phyloP scores from a whole-genome alignment of 2,113 vertebrate genomes.

The Plecturocebus donacophilus region DNA sequence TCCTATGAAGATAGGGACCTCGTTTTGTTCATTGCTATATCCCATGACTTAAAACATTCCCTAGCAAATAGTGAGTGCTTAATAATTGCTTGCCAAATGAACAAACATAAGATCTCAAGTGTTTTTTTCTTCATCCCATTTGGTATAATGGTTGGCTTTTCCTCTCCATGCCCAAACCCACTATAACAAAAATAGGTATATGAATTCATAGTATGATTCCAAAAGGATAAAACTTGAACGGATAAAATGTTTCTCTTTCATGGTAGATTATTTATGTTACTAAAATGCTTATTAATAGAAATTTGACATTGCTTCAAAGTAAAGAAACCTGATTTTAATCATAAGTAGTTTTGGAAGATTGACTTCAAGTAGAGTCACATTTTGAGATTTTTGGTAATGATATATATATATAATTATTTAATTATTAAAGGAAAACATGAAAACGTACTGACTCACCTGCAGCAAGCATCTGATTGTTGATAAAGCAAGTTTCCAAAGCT shows the following conservation, averaged over 20 bases:
- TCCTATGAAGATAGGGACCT: not conserved
- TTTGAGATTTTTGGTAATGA: constrained; percentile 26
- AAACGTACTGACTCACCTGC: constrained; percentile 87
- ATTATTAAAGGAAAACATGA: not conserved
- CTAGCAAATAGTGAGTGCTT: not conserved
- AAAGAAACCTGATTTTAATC: not conserved
- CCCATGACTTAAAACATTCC: not conserved
- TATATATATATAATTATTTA: not conserved
- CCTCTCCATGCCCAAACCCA: not conserved
- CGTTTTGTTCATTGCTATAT: not conserved
- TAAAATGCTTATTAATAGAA: constrained; percentile 13
- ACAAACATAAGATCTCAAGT: not conserved
- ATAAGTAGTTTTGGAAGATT: not conserved
- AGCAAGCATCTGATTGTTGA: constrained; percentile 90
- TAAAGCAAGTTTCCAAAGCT: constrained; percentile 91
- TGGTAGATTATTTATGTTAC: not conserved
- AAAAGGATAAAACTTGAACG: not conserved
- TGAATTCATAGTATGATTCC: not conserved
- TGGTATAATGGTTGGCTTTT: constrained; percentile 18
- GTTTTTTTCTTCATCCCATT: not conserved
- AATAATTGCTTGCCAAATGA: not conserved
- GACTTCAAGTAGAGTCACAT: constrained; percentile 2
- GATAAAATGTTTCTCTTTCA: constrained; percentile 1
- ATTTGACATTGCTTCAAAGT: constrained; percentile 31
- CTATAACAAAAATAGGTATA: not conserved